phyloP scores from a whole-genome alignment of 2,888 invertebrate genomes.

The Agrotis clavis region DNA sequence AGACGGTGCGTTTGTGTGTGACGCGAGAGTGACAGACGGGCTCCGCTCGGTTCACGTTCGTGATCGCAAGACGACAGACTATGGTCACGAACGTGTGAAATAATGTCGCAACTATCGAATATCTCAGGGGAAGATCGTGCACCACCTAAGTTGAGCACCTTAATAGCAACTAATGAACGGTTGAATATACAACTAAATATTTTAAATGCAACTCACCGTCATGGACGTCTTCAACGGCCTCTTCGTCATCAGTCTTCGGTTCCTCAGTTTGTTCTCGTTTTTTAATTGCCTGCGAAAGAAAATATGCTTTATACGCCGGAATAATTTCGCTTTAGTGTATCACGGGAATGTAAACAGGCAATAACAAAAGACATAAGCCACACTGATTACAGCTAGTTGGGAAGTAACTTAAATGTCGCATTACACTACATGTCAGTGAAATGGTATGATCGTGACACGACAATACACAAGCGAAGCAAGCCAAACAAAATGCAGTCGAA shows the following conservation, averaged over 20 bases:
- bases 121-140: constrained; percentile 76
- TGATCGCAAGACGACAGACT: constrained; percentile 78
- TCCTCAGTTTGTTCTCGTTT: constrained; percentile 86
- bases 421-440: constrained; percentile 74
- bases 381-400: constrained; percentile 72
- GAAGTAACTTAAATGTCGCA: constrained; percentile 70
- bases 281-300: constrained; percentile 87
- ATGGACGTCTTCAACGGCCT: constrained; percentile 80
- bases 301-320: constrained; percentile 49
- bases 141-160: constrained; percentile 48
- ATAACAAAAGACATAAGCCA: constrained; percentile 68
- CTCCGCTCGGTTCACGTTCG: constrained; percentile 76
- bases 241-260: constrained; percentile 86
- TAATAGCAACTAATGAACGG: constrained; percentile 50
- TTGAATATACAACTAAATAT: constrained; percentile 4
- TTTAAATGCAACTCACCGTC: constrained; percentile 81
- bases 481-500: constrained; percentile 83
- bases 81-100: constrained; percentile 86
- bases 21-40: constrained; percentile 78
- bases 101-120: constrained; percentile 81
- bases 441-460: constrained; percentile 78
- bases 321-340: constrained; percentile 43
- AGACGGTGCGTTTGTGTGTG: constrained; percentile 75
- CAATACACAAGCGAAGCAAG: constrained; percentile 82
- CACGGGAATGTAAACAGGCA: constrained; percentile 68